Evolutionary conservation across 2,888 invertebrate genomes (phyloP).

Genomic region (Caenorhabditis sp.): DNA sequence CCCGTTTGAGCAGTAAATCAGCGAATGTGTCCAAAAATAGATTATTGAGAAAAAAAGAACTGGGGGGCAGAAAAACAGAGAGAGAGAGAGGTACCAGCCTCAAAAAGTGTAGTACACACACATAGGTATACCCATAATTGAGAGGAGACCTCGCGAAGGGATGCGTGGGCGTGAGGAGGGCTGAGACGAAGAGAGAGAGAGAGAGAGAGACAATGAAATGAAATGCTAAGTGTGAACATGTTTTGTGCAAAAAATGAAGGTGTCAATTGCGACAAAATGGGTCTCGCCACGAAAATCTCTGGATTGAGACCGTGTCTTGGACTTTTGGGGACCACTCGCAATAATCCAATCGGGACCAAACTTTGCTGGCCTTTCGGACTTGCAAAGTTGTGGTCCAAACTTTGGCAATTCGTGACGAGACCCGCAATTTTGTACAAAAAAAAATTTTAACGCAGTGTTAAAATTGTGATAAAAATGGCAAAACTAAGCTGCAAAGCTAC

Average conservation of each 20-base stretch:
- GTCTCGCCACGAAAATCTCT: neutral
- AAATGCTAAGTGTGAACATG: neutral
- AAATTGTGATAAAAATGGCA: too few relatives aligned
- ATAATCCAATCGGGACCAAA: too few relatives aligned
- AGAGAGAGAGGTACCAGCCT: constrained; percentile 13
- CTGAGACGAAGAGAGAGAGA: neutral
- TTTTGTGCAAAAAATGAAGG: too few relatives aligned
- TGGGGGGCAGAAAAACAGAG: neutral
- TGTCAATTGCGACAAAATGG: neutral
- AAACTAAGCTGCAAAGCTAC: too few relatives aligned
- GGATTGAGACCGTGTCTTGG: too few relatives aligned
- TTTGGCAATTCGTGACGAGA: too few relatives aligned
- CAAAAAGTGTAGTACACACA: neutral
- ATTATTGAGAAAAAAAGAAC: neutral
- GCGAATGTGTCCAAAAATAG: neutral
- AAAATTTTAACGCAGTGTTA: too few relatives aligned
- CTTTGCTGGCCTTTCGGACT: too few relatives aligned
- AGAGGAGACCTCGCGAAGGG: neutral
- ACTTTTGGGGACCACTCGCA: too few relatives aligned
- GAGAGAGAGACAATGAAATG: neutral
- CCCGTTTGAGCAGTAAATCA: too few relatives aligned
- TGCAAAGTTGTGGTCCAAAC: too few relatives aligned
- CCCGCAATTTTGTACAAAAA: too few relatives aligned
- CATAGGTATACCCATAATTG: neutral
- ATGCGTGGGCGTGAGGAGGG: neutral